Evolutionary conservation across 1,140 invertebrate species (phyloP), one percentile per base, ranked within the genome.

Genomic region (Nasonia vitripennis): DNA sequence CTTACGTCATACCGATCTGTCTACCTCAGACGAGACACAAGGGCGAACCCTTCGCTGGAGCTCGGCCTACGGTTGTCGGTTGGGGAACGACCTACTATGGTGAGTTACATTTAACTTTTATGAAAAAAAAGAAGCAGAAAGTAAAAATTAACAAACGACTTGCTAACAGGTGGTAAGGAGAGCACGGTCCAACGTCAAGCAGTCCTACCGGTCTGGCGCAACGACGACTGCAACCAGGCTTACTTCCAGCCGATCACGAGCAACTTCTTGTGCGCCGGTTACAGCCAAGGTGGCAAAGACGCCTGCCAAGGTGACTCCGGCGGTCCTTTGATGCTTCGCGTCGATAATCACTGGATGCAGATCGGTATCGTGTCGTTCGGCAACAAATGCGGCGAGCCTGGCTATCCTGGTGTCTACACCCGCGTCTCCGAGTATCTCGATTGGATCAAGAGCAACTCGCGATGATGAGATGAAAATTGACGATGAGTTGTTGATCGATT

Each of bases 181-280:
- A 97, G 97, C 88, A 97, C 96, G 7, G 94, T 96, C 7, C 96
- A 98, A 90, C 94, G 97, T 81, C 97, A 98, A 91, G 97, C 97
- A 0, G 94, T 96, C 77, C 92, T 99, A 37, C 98, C 98, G 0
- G 96, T 99, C 23, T 98, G 98, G 98, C 95, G 96, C 78, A 98
- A 98, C 90, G 96, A 97, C 86, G 97, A 98, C 88, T 98, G 98
- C 90, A 96, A 98, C 92, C 94, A 95, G 68, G 97, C 97, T 14
- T 98, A 98, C 91, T 98, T 98, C 92, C 98, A 98, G 90, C 97
- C 97, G 7, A 98, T 99, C 86, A 98, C 97, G 3, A 95, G 96
- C 48, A 97, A 97, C 86, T 98, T 98, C 92, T 93, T 99, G 1
- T 99, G 98, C 90, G 98, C 98, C 48, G 98, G 98, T 0, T 97